Evolutionary conservation across 2,797 vertebrate genomes (phyloP).

Genomic region (Okamejei kenojei): DNA sequence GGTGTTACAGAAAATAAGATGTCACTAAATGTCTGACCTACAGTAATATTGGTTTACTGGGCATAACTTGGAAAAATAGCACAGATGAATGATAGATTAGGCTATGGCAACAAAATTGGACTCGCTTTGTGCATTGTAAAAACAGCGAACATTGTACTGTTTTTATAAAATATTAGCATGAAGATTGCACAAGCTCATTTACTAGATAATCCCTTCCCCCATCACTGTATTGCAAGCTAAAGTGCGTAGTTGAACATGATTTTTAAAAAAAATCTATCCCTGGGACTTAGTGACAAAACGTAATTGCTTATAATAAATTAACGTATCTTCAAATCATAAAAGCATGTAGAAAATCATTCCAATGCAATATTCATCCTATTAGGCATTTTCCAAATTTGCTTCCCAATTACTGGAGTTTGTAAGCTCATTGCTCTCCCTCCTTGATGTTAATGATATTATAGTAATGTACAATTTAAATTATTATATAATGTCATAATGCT

Average conservation of each 20-base stretch:
- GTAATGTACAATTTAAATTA: conserved; percentile 9
- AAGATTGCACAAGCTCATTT: neutral
- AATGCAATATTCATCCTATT: conserved; percentile 14
- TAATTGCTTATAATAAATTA: conserved; percentile 28
- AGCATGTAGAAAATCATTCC: conserved; percentile 10
- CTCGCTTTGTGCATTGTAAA: neutral
- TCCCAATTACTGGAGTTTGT: neutral
- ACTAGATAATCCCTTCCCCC: neutral
- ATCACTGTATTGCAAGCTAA: neutral
- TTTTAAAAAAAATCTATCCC: neutral
- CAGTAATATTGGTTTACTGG: neutral
- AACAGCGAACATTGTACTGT: neutral
- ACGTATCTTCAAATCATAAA: conserved; percentile 4
- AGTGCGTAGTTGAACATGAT: neutral
- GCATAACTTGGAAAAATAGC: neutral
- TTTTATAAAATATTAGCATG: neutral
- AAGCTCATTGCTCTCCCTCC: neutral
- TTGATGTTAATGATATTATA: conserved; percentile 18
- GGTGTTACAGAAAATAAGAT: no score
- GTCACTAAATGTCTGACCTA: no score
- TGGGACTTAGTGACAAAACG: neutral
- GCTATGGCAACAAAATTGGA: neutral
- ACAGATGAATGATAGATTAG: neutral
- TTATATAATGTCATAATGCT: conserved; percentile 20
- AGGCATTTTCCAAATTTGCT: neutral